These are phyloP conservation scores for Apis dorsata DNA, from an alignment of 1,140 invertebrate species.

Conservation along the genomic window DNA sequence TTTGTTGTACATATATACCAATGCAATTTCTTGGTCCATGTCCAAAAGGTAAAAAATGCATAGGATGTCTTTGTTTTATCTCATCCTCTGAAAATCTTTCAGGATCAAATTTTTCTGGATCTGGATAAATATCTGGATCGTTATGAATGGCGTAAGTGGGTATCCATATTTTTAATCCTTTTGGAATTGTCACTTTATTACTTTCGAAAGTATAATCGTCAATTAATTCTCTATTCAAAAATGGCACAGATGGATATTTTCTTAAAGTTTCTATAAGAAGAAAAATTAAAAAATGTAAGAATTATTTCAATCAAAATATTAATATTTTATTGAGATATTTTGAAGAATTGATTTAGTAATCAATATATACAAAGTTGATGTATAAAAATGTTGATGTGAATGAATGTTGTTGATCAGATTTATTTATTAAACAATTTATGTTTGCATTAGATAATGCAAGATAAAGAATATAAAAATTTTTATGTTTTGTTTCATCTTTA, in stretches of 20 bases:
- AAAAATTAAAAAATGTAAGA: not conserved
- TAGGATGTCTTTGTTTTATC: slow-evolving; percentile 71
- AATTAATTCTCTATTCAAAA: slow-evolving; percentile 78
- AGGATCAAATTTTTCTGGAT: slow-evolving; percentile 82
- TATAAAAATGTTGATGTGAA: too few relatives aligned
- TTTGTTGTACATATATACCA: slow-evolving; percentile 77
- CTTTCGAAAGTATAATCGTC: slow-evolving; percentile 78
- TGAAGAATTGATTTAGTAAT: too few relatives aligned
- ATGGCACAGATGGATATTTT: slow-evolving; percentile 80
- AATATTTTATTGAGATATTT: too few relatives aligned
- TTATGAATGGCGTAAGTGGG: slow-evolving; percentile 81
- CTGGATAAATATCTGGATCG: slow-evolving; percentile 81
- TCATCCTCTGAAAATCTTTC: slow-evolving; percentile 82
- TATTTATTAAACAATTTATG: too few relatives aligned
- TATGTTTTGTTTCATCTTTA: too few relatives aligned
- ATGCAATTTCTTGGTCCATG: slow-evolving; percentile 87
- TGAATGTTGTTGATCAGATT: too few relatives aligned
- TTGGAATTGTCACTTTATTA: slow-evolving; percentile 75
- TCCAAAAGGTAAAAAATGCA: slow-evolving; percentile 86
- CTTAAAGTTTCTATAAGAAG: slow-evolving; percentile 83
- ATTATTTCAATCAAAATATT: not conserved
- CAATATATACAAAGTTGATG: too few relatives aligned
- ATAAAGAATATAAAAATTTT: too few relatives aligned
- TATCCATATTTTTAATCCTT: slow-evolving; percentile 76
- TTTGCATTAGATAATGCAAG: too few relatives aligned